A percentile compares a stretch with the other conserved stretches of the same genome.
Conservation (phyloP, 2,797 vertebrate genomes). For the Macropus fuliginosus region DNA sequence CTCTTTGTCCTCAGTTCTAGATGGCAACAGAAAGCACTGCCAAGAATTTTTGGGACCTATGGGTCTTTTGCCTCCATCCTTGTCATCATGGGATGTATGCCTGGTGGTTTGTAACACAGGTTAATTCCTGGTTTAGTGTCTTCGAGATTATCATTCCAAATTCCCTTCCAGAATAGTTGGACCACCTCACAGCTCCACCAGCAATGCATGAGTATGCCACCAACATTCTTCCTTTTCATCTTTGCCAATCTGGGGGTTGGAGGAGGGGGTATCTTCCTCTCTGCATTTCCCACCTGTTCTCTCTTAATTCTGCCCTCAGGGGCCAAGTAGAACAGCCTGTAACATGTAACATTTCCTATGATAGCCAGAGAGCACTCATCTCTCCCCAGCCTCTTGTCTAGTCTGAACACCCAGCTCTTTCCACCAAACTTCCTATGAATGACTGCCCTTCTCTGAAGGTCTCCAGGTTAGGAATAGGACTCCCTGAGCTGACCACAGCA, state of each 20-base stretch:
- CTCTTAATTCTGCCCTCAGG: not conserved
- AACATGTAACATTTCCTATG: too few relatives aligned
- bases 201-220: not conserved
- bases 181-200: not conserved
- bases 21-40: not conserved
- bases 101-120: not conserved
- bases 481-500: not conserved
- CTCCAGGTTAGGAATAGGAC: not conserved
- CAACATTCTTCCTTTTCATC: not conserved
- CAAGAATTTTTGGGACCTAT: fast-evolving
- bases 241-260: not conserved
- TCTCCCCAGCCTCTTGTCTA: not conserved
- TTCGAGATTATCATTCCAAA: not conserved
- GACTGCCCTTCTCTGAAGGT: not conserved
- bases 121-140: not conserved
- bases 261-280: not conserved
- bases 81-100: not conserved
- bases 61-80: not conserved
- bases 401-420: not conserved
- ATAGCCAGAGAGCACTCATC: not conserved
- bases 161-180: not conserved
- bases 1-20: not conserved
- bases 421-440: not conserved
- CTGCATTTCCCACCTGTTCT: not conserved
- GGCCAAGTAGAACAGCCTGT: not conserved